phyloP scores from a whole-genome alignment of 2,113 vertebrate genomes.

The Gavia stellata region DNA sequence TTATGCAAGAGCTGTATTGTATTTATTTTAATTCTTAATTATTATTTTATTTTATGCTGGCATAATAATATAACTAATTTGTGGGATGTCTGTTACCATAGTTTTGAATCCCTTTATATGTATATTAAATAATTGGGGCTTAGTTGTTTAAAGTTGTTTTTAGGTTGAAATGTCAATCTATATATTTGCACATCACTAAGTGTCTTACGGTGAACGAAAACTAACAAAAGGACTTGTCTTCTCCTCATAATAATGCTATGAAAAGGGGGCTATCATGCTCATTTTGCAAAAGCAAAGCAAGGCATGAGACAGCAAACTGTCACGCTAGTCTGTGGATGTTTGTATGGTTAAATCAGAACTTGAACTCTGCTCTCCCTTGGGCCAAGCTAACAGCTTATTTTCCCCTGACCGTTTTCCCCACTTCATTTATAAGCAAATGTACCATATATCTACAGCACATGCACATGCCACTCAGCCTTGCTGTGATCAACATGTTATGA shows the following conservation, averaged over 20 bases:
- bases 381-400: neutral
- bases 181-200: neutral
- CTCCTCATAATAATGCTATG: neutral
- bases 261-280: neutral
- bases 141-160: neutral
- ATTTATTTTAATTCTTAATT: constrained; percentile 8
- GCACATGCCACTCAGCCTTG: neutral
- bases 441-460: neutral
- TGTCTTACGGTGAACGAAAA: neutral
- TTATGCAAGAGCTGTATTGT: neutral
- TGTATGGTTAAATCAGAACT: neutral
- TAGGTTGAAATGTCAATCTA: neutral
- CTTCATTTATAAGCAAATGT: constrained; percentile 45
- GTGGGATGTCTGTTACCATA: neutral
- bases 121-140: neutral
- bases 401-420: neutral
- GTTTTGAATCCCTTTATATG: neutral
- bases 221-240: neutral
- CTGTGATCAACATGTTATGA: constrained; percentile 35
- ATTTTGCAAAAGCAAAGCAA: neutral
- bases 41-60: neutral
- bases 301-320: neutral
- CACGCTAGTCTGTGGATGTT: neutral
- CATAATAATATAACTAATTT: constrained; percentile 2
- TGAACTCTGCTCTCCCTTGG: neutral